Evolutionary conservation across 2,888 invertebrate genomes (phyloP).

Genomic region (Oscheius onirici): DNA sequence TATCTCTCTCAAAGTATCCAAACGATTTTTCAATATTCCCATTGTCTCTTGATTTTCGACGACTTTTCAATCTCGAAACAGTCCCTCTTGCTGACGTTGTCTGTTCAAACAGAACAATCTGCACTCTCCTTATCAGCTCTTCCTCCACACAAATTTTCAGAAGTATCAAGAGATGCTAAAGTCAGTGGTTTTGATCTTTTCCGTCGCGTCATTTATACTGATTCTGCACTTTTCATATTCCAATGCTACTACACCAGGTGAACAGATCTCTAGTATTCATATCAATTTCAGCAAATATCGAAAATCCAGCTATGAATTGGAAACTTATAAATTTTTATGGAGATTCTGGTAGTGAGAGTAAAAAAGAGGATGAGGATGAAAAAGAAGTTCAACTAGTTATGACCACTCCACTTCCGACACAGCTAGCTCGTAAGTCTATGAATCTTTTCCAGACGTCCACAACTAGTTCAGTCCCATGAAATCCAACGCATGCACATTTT

Average conservation of each 20-base stretch:
- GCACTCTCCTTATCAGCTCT: not conserved
- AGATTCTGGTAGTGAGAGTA: not conserved
- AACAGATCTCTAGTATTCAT: not conserved
- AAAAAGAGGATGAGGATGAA: not conserved
- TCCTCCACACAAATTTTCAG: not conserved
- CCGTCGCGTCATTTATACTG: not conserved
- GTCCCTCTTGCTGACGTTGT: no score
- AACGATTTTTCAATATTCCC: no score
- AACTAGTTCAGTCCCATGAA: no score
- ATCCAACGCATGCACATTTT: no score
- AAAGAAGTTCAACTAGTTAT: not conserved
- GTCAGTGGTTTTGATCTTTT: not conserved
- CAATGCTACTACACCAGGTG: not conserved
- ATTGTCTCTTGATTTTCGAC: no score
- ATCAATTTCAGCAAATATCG: not conserved
- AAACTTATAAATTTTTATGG: not conserved
- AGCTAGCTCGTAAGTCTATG: not conserved
- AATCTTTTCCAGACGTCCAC: not conserved
- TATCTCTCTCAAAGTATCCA: no score
- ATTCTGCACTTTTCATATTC: slow-evolving; percentile 1
- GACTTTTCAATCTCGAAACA: no score
- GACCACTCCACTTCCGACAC: not conserved
- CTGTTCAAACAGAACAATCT: not conserved
- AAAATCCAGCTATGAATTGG: not conserved
- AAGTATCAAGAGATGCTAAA: slow-evolving; percentile 9